Conservation (phyloP, 2,797 vertebrate genomes). For the Delichon dasypus region DNA sequence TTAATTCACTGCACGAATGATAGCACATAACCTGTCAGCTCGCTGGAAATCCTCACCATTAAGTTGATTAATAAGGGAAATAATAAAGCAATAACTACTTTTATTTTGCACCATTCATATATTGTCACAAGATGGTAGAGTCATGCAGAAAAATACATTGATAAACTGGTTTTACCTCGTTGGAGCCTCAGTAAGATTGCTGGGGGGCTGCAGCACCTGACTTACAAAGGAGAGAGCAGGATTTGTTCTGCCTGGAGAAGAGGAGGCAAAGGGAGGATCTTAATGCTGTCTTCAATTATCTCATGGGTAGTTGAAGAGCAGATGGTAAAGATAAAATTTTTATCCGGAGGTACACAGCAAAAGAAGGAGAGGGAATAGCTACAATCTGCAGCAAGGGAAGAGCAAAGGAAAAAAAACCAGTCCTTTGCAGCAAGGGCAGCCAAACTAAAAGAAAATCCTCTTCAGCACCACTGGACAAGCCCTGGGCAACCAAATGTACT, state of each 20-base stretch:
- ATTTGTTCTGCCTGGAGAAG: background rate
- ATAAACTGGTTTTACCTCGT: background rate
- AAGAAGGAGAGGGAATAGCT: background rate
- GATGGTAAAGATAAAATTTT: background rate
- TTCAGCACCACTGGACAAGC: background rate
- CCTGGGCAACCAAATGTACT: background rate
- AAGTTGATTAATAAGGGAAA: background rate
- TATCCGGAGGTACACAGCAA: background rate
- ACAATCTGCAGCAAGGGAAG: background rate
- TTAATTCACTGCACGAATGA: background rate
- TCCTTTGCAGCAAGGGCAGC: background rate
- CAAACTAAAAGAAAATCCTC: background rate
- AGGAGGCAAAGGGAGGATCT: background rate
- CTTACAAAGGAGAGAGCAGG: background rate
- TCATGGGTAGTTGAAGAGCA: background rate
- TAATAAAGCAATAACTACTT: background rate
- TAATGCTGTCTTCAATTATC: background rate
- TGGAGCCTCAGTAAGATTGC: background rate
- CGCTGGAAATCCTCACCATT: background rate
- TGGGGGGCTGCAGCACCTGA: background rate
- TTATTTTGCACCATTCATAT: background rate
- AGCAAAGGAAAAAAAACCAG: background rate
- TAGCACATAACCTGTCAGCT: background rate
- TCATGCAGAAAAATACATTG: background rate
- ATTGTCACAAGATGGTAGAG: background rate